Evolutionary conservation across 1,140 invertebrate genomes (phyloP), one percentile per base, ranked within the genome.

Genomic region (Neomicropteryx cornuta): DNA sequence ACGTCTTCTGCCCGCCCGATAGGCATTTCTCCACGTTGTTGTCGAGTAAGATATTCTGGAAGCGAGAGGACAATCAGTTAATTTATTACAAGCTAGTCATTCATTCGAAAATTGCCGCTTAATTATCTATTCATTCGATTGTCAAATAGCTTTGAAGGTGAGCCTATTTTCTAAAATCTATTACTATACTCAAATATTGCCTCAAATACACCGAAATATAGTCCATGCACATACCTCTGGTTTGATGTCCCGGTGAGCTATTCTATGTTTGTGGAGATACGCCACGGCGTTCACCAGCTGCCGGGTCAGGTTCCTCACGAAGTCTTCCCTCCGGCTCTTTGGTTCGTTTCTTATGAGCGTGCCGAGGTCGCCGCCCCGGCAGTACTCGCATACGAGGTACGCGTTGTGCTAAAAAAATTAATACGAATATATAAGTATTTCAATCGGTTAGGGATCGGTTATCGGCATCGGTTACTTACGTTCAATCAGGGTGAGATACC

Each of bases 201-300:
- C n/a, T n/a, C n/a, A n/a, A n/a, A n/a, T n/a, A n/a, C n/a, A n/a
- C n/a, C n/a, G n/a, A n/a, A 27, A 27, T 27, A 8, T 13, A 27
- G 8, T 18, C 14, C 17, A 19, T n/a, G 23, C 18, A n/a, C 41
- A 45, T 18, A 66, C 63, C 59, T 93, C 89, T 3, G 90, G 89
- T 60, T 95, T 95, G 3, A 95, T 70, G 60, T 95, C 90, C 31
- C 90, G 62, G 63, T 95, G 90, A 19, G 90, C 87, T 23, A 92
- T 76, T 6, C 80, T 80, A 38, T 75, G 66, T 14, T 67, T 68
- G 64, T 93, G 89, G 74, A 94, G 86, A 55, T 81, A 88, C 30
- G 75, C 62, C 4, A 94, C 78, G 23, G 87, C 88, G 3, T 77
- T 75, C 0, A 90, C 81, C 19, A 95, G 64, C 53, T 90, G 83